A percentile compares a stretch with the other conserved stretches of the same genome.
Conservation (phyloP, 2,113 vertebrate species). For the Noturus placidus region DNA sequence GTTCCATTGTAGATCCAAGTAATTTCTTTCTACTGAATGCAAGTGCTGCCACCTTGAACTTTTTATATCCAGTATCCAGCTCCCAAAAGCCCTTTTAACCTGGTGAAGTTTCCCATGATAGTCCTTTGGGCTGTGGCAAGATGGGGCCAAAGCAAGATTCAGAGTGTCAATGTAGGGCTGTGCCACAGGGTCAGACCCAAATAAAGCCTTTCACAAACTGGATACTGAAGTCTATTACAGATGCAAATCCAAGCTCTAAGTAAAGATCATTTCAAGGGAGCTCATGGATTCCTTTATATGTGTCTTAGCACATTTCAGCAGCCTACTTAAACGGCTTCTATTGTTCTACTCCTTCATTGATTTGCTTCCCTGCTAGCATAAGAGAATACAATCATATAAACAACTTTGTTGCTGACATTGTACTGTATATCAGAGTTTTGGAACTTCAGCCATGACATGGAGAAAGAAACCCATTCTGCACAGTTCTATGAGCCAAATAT, state of each 20-base stretch:
- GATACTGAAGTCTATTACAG: constrained; percentile 86
- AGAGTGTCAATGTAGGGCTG: constrained; percentile 78
- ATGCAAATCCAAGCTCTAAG: constrained; percentile 93
- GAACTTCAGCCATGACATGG: constrained; percentile 82
- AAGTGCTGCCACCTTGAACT: constrained; percentile 84
- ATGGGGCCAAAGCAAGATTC: constrained; percentile 68
- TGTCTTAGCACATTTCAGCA: constrained; percentile 82
- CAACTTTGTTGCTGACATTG: constrained; percentile 92
- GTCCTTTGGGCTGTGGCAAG: constrained; percentile 65
- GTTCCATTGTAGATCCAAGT: constrained; percentile 84
- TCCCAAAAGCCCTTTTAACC: constrained; percentile 76
- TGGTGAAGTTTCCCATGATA: constrained; percentile 87
- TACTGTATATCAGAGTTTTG: constrained; percentile 86
- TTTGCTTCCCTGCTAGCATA: constrained; percentile 88
- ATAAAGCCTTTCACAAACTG: constrained; percentile 86
- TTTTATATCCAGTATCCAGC: constrained; percentile 76
- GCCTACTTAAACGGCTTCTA: constrained; percentile 82
- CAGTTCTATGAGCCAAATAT: constrained; percentile 85
- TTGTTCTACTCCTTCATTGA: constrained; percentile 82
- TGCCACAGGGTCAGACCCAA: constrained; percentile 81
- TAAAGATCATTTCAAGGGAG: constrained; percentile 81
- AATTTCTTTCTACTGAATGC: constrained; percentile 87
- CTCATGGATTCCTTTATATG: constrained; percentile 73
- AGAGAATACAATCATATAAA: constrained; percentile 86
- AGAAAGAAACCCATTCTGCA: constrained; percentile 85